These are phyloP conservation scores for Rutpela maculata DNA, from an alignment of 2,888 invertebrate genomes.

Conservation along the genomic window DNA sequence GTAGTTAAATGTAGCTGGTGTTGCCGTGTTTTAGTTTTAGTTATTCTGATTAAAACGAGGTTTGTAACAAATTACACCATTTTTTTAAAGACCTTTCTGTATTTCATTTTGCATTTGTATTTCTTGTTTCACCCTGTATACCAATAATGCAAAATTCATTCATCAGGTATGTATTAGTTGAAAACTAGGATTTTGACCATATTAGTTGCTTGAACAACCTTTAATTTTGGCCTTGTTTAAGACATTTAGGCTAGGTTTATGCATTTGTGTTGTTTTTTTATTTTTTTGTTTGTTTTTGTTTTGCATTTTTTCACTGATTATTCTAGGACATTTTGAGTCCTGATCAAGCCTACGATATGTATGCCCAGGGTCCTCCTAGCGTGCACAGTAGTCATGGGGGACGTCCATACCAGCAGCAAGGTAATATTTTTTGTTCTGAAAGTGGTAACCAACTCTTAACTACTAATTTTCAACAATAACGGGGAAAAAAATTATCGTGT, in stretches of 20 bases:
- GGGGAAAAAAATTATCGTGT: neutral
- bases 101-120: neutral
- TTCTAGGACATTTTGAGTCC: conserved; percentile 92
- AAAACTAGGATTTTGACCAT: conserved; percentile 9
- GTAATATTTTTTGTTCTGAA: conserved; percentile 74
- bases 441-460: conserved; percentile 21
- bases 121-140: conserved; percentile 2
- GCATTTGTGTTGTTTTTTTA: conserved; percentile 63
- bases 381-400: conserved; percentile 88
- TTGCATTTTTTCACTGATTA: conserved; percentile 69
- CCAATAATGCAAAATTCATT: neutral
- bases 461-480: conserved; percentile 41
- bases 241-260: conserved; percentile 52
- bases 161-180: conserved; percentile 34
- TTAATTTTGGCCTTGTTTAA: conserved; percentile 23
- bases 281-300: conserved; percentile 67
- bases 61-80: too few species aligned
- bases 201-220: neutral
- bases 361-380: conserved; percentile 93
- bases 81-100: neutral
- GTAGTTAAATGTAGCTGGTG: too few species aligned
- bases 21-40: too few species aligned
- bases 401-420: conserved; percentile 89
- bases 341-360: conserved; percentile 95
- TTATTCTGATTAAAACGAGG: too few species aligned